Conservation (phyloP, 2,797 vertebrate genomes). For the Amblyopsis hoosieri region DNA sequence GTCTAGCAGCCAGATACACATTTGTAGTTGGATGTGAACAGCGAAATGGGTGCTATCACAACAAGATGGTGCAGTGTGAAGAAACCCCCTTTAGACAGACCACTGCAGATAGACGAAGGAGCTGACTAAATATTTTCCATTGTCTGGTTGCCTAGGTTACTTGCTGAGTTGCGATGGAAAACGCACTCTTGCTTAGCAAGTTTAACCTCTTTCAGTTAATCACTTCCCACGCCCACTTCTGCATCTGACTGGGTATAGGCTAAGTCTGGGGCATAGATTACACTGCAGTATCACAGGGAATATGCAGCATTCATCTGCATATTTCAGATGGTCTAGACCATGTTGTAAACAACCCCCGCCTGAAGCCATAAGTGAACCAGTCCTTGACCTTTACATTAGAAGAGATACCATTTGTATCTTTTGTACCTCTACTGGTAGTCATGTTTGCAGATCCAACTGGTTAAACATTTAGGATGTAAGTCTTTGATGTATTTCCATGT, state of each 20-base stretch:
- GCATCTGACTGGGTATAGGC: background rate
- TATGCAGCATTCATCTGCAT: too few relatives aligned
- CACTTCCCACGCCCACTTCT: slow-evolving; percentile 60
- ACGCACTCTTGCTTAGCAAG: slow-evolving; percentile 64
- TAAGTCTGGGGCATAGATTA: slow-evolving; percentile 7
- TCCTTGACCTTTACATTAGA: background rate
- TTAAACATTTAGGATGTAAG: too few relatives aligned
- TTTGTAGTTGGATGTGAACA: slow-evolving; percentile 15
- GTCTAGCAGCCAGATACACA: slow-evolving; percentile 2
- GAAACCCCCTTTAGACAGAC: slow-evolving; percentile 20
- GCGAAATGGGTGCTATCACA: slow-evolving; percentile 12
- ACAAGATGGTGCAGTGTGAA: slow-evolving; percentile 3
- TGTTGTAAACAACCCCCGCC: background rate
- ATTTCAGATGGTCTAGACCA: background rate
- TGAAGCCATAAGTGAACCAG: background rate
- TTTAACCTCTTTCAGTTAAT: slow-evolving; percentile 68
- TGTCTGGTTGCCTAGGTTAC: slow-evolving; percentile 72
- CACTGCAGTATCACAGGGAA: slow-evolving; percentile 3
- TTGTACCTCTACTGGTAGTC: too few relatives aligned
- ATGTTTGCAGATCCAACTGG: too few relatives aligned
- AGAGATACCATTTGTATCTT: too few relatives aligned
- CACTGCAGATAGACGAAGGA: slow-evolving; percentile 43
- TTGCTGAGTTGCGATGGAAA: slow-evolving; percentile 69
- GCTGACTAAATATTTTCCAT: slow-evolving; percentile 71
- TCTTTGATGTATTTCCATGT: background rate